Percentiles rank a stretch among this genome's conserved stretches.
These are phyloP conservation scores for Papilio polytes DNA, from an alignment of 1,140 invertebrate species.

Conservation along the genomic window DNA sequence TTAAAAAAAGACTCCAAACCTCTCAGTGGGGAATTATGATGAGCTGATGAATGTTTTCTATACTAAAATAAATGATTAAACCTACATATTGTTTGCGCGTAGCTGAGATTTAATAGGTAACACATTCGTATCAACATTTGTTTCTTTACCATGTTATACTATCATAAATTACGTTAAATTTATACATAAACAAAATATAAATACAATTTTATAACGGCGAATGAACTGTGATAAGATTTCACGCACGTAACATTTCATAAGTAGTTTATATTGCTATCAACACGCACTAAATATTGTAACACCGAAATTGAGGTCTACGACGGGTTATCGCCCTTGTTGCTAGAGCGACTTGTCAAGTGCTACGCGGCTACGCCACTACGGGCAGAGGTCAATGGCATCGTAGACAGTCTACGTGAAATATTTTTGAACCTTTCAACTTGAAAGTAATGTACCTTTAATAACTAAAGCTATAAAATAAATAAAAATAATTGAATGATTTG, in stretches of 20 bases:
- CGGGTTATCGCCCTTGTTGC: slow-evolving; percentile 41
- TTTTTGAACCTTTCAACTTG: not conserved
- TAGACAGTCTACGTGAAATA: slow-evolving; percentile 58
- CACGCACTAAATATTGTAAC: slow-evolving; percentile 25
- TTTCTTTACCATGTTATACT: not conserved
- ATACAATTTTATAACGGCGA: slow-evolving; percentile 7
- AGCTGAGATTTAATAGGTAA: not conserved
- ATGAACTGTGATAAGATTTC: slow-evolving; percentile 34
- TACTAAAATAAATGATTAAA: no score
- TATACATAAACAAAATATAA: not conserved
- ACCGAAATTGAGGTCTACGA: slow-evolving; percentile 45
- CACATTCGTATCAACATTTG: not conserved
- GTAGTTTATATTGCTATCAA: slow-evolving; percentile 27
- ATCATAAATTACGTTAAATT: slow-evolving; percentile 1
- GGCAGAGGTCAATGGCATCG: slow-evolving; percentile 50
- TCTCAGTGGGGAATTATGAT: no score
- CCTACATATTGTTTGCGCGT: no score
- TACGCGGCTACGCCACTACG: slow-evolving; percentile 59
- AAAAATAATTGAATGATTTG: no score
- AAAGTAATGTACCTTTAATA: not conserved
- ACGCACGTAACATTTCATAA: slow-evolving; percentile 29
- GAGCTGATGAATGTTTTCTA: no score
- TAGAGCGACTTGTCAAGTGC: slow-evolving; percentile 46
- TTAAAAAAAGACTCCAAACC: no score
- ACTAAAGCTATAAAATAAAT: no score